Evolutionary conservation across 2,888 invertebrate genomes (phyloP).

Genomic region (Myathropa florea): DNA sequence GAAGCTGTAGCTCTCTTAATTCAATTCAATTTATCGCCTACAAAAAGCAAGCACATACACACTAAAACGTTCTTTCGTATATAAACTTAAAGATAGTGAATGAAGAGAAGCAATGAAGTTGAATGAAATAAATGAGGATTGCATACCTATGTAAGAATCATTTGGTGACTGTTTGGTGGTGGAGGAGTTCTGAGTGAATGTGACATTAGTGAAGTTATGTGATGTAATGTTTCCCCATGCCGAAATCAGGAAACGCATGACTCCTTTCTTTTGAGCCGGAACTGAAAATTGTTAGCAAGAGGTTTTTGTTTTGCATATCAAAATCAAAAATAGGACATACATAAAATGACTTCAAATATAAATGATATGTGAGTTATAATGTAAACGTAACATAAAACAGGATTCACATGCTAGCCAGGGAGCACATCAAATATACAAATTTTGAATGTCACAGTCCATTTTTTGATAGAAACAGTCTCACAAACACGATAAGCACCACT

Average conservation of each 20-base stretch:
- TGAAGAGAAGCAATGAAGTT: conserved; percentile 40
- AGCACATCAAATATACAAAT: conserved; percentile 5
- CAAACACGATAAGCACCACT: background rate
- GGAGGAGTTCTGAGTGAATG: conserved; percentile 74
- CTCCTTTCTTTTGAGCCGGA: conserved; percentile 75
- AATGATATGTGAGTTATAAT: conserved; percentile 28
- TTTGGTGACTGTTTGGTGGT: conserved; percentile 74
- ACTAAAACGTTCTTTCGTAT: background rate
- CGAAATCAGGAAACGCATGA: conserved; percentile 75
- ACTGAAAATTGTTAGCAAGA: conserved; percentile 74
- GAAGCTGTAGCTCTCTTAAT: background rate
- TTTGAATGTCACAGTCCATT: background rate
- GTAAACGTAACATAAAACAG: background rate
- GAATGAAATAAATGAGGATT: conserved; percentile 56
- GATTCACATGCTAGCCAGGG: background rate
- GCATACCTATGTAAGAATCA: conserved; percentile 76
- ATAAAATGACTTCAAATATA: conserved; percentile 30
- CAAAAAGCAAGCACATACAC: background rate
- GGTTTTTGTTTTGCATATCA: conserved; percentile 48
- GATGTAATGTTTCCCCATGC: conserved; percentile 75
- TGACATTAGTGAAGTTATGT: conserved; percentile 74
- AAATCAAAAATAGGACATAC: conserved; percentile 51
- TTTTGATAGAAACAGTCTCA: background rate
- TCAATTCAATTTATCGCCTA: background rate
- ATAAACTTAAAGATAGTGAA: background rate